Evolutionary conservation across 2,113 vertebrate species (phyloP).

Genomic region (Oxygymnocypris stewartii): DNA sequence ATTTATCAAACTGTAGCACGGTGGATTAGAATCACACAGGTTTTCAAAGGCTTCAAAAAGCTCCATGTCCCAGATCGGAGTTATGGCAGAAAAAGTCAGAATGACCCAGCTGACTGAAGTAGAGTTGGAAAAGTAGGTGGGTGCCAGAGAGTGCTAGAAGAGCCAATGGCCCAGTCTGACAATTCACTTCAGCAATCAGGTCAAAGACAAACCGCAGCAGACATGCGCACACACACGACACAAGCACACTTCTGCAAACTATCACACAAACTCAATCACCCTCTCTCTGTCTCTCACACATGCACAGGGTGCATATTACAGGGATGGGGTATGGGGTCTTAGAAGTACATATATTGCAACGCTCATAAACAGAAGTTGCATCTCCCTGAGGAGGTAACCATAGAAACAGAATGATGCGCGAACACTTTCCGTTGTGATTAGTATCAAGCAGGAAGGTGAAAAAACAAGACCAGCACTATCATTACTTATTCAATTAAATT

Average conservation of each 20-base stretch:
- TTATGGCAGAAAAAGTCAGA: slow-evolving; percentile 34
- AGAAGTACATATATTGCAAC: not conserved
- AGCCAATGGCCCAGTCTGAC: slow-evolving; percentile 39
- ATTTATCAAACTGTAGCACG: not conserved
- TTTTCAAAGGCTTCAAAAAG: slow-evolving; percentile 22
- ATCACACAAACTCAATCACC: not conserved
- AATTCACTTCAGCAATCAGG: slow-evolving; percentile 47
- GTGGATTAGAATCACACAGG: not conserved
- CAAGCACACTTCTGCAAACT: not conserved
- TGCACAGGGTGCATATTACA: not conserved
- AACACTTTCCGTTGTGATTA: not conserved
- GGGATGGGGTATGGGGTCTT: not conserved
- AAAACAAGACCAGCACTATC: not conserved
- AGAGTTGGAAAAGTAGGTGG: slow-evolving; percentile 50
- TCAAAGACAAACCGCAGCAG: slow-evolving; percentile 33
- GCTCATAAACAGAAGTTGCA: not conserved
- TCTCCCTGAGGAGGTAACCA: not conserved
- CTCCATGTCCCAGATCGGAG: slow-evolving; percentile 27
- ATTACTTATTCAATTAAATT: no score
- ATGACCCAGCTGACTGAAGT: slow-evolving; percentile 48
- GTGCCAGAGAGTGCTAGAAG: slow-evolving; percentile 3
- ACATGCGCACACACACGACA: slow-evolving; percentile 32
- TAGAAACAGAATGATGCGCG: not conserved
- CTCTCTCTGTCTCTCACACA: not conserved
- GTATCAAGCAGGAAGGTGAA: not conserved